A percentile compares a stretch with the other conserved stretches of the same genome.
phyloP scores from a whole-genome alignment of 1,140 invertebrate genomes.

The Stegodyphus mimosarum region DNA sequence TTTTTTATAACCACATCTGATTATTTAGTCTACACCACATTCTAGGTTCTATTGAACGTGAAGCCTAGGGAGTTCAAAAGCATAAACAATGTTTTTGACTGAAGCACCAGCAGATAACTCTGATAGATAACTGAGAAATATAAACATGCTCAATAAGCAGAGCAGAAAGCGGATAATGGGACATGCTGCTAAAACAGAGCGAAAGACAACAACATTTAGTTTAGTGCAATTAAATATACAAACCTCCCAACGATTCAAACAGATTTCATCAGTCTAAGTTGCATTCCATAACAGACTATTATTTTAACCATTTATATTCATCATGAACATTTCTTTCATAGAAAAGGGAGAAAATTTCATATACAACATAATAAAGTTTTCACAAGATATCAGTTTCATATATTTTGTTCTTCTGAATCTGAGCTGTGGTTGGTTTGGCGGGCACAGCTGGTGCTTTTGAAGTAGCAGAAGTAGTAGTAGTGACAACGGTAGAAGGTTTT shows the following conservation, averaged over 20 bases:
- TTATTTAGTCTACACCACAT: slow-evolving; percentile 42
- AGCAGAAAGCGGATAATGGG: slow-evolving; percentile 43
- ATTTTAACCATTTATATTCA: slow-evolving; percentile 21
- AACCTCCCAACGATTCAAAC: slow-evolving; percentile 41
- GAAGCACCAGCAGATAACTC: slow-evolving; percentile 47
- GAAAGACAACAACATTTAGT: slow-evolving; percentile 58
- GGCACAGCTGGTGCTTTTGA: slow-evolving; percentile 48
- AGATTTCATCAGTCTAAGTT: slow-evolving; percentile 9
- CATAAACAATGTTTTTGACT: slow-evolving; percentile 50
- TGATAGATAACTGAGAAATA: slow-evolving; percentile 46
- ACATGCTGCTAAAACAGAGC: slow-evolving; percentile 53
- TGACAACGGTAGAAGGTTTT: background rate
- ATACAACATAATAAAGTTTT: background rate
- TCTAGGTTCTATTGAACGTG: slow-evolving; percentile 49
- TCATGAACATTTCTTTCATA: slow-evolving; percentile 12
- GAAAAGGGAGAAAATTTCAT: slow-evolving; percentile 23
- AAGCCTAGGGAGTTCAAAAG: slow-evolving; percentile 44
- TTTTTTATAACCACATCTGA: slow-evolving; percentile 45
- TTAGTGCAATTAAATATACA: slow-evolving; percentile 48
- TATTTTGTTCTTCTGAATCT: slow-evolving; percentile 60
- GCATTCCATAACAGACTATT: slow-evolving; percentile 41
- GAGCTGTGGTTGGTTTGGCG: slow-evolving; percentile 45
- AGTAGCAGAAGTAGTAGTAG: slow-evolving; percentile 1
- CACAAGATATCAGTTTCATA: slow-evolving; percentile 61
- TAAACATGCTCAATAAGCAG: slow-evolving; percentile 37